Evolutionary conservation across 2,888 invertebrate species (phyloP).

Genomic region (Julus scanicus): DNA sequence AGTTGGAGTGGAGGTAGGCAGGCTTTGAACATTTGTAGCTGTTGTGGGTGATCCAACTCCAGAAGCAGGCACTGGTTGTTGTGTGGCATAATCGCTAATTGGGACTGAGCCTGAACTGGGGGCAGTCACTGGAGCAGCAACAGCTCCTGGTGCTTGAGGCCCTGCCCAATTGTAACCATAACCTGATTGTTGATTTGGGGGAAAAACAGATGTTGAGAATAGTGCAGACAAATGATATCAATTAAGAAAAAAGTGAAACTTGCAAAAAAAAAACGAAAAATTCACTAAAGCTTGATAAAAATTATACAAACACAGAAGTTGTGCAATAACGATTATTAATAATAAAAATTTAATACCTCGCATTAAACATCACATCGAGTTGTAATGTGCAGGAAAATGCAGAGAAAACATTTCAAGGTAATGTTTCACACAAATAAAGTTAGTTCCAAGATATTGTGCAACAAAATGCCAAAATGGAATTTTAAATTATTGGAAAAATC

Average conservation of each 20-base stretch:
- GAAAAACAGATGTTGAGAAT: too few species aligned
- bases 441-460: neutral
- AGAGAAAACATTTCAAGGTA: neutral
- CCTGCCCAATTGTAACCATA: conserved; percentile 50
- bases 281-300: neutral
- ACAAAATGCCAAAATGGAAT: neutral
- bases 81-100: conserved; percentile 14
- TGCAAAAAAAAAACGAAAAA: neutral
- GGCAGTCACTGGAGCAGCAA: conserved; percentile 34
- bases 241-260: neutral
- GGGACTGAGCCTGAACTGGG: neutral
- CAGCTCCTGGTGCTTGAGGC: conserved; percentile 6
- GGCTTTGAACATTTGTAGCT: conserved; percentile 21
- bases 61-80: neutral
- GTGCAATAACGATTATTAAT: neutral
- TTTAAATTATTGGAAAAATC: neutral
- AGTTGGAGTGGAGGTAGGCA: conserved; percentile 32
- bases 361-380: conserved; percentile 5
- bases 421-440: neutral
- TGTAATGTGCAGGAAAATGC: conserved; percentile 9
- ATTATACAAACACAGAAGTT: too few species aligned
- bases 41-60: conserved; percentile 18
- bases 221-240: too few species aligned
- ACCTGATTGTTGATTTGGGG: neutral
- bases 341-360: neutral